Conservation (phyloP, 2,113 vertebrate species). For the Coreoperca whiteheadi region DNA sequence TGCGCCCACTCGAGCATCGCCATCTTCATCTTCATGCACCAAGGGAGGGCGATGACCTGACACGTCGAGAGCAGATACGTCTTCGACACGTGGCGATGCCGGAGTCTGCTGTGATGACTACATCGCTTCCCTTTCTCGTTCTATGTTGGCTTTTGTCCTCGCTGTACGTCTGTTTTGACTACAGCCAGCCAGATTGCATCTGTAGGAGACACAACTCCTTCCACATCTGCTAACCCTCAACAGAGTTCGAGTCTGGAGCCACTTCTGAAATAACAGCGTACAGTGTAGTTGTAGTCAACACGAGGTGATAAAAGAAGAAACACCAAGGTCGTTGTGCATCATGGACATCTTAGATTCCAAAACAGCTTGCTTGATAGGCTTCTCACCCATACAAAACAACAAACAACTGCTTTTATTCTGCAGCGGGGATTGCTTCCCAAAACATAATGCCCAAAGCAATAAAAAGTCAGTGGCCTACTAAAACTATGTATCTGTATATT, state of each 20-base stretch:
- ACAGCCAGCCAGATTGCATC: constrained; percentile 57
- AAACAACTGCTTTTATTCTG: constrained; percentile 4
- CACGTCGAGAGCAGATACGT: not conserved
- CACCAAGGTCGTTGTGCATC: not conserved
- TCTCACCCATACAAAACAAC: not conserved
- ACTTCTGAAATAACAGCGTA: constrained; percentile 28
- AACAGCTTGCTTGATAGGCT: not conserved
- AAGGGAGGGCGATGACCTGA: not conserved
- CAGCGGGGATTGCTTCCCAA: not conserved
- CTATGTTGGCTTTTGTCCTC: constrained; percentile 8
- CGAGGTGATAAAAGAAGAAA: not conserved
- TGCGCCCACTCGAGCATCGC: not conserved
- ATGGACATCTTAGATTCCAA: constrained; percentile 7
- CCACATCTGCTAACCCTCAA: constrained; percentile 33
- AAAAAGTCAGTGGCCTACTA: not conserved
- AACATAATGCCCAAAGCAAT: not conserved
- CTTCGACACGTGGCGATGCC: not conserved
- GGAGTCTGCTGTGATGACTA: constrained; percentile 20
- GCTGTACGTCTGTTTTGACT: constrained; percentile 73
- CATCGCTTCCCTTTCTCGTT: constrained; percentile 20
- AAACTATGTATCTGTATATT: not conserved
- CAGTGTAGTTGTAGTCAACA: constrained; percentile 6
- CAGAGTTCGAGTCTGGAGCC: constrained; percentile 53
- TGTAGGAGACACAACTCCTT: constrained; percentile 54
- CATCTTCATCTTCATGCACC: constrained; percentile 13